Conservation (phyloP, 2,113 vertebrate genomes). For the Cygnus buccinator region DNA sequence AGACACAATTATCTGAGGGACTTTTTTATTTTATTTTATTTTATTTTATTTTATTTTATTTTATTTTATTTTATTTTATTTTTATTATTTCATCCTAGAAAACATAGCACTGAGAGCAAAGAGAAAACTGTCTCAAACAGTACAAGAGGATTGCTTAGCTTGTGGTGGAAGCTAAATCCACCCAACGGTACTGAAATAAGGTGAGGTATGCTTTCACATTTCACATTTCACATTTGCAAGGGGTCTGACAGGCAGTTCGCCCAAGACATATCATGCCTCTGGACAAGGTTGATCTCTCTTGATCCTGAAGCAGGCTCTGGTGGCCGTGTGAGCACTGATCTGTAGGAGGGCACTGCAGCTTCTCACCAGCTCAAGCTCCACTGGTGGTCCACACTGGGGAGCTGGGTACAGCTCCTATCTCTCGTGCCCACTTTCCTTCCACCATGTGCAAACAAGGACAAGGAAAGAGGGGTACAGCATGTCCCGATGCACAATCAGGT, state of each 20-base stretch:
- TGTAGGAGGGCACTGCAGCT: neutral
- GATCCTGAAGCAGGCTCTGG: neutral
- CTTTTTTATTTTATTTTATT: neutral
- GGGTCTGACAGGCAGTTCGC: neutral
- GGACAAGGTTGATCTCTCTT: neutral
- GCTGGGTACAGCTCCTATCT: neutral
- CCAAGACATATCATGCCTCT: neutral
- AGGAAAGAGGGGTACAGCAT: neutral
- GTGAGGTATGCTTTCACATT: neutral
- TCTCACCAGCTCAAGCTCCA: neutral
- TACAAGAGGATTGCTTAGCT: neutral
- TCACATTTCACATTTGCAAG: neutral
- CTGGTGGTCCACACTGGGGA: accelerated
- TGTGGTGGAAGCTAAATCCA: neutral
- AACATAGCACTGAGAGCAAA: neutral
- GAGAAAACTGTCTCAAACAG: neutral
- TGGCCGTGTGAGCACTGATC: neutral
- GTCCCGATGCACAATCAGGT: neutral
- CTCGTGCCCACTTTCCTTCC: neutral
- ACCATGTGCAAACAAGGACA: neutral
- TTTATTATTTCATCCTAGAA: neutral
- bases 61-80: no score
- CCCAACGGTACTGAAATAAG: neutral
- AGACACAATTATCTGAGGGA: neutral
- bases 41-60: neutral